These are phyloP conservation scores for Heteropelma amictum DNA, from an alignment of 2,888 invertebrate species.

Conservation along the genomic window DNA sequence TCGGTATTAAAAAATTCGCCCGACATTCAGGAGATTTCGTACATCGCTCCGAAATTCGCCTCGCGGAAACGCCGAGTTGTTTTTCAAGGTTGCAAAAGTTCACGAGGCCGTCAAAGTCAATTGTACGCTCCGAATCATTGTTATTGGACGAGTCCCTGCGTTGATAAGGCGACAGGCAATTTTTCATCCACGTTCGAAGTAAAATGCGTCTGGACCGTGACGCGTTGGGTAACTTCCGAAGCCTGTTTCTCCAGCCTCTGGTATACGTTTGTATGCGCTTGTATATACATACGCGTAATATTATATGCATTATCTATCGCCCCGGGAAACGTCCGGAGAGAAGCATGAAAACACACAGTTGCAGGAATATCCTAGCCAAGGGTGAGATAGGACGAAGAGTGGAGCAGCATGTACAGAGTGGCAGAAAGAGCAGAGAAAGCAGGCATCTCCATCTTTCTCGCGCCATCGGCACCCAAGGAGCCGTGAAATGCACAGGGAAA, in stretches of 20 bases:
- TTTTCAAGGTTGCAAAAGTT: constrained; percentile 34
- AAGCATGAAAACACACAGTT: constrained; percentile 72
- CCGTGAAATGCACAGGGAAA: constrained; percentile 26
- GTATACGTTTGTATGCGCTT: background rate
- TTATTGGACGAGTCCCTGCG: constrained; percentile 4
- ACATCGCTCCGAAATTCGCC: no score
- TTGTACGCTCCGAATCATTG: constrained; percentile 19
- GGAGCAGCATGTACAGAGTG: constrained; percentile 11
- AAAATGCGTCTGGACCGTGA: constrained; percentile 31
- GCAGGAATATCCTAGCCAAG: constrained; percentile 73
- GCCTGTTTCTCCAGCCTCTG: constrained; percentile 27
- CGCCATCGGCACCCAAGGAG: constrained; percentile 17
- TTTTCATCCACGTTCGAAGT: constrained; percentile 41
- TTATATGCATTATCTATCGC: constrained; percentile 71
- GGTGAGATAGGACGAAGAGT: constrained; percentile 67
- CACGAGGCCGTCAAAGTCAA: constrained; percentile 7
- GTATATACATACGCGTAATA: constrained; percentile 35
- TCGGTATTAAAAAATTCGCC: no score
- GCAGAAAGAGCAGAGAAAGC: constrained; percentile 21
- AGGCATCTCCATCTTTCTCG: constrained; percentile 19
- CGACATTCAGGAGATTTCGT: no score
- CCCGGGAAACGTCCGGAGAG: constrained; percentile 73
- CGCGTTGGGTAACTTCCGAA: constrained; percentile 49
- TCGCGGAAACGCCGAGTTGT: no score
- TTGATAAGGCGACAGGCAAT: constrained; percentile 46